phyloP scores from a whole-genome alignment of 1,140 invertebrate species.

The Agrilus planipennis region DNA sequence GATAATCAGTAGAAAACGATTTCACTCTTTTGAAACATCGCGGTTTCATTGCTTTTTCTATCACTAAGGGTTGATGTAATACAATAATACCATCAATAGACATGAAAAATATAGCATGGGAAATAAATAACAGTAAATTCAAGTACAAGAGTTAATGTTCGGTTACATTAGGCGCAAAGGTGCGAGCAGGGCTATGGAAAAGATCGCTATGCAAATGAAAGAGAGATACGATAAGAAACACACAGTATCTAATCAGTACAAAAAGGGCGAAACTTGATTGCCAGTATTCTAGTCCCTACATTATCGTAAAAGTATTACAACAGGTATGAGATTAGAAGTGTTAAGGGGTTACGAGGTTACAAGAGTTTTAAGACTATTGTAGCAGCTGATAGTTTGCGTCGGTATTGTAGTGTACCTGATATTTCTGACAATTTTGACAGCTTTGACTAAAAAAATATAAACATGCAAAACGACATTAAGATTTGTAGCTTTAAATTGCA shows the following conservation, averaged over 20 bases:
- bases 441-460: neutral
- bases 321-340: neutral
- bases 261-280: neutral
- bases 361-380: neutral
- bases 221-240: neutral
- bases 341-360: neutral
- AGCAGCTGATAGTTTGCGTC: neutral
- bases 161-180: neutral
- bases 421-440: neutral
- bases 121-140: constrained; percentile 1
- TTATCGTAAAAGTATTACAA: neutral
- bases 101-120: constrained; percentile 4
- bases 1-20: constrained; percentile 24
- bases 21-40: constrained; percentile 31
- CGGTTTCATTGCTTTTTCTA: constrained; percentile 33
- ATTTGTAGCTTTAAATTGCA: no score
- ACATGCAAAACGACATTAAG: neutral
- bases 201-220: neutral
- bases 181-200: neutral
- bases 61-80: constrained; percentile 26
- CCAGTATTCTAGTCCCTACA: neutral
- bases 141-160: constrained; percentile 4
- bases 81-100: no score
- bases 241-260: neutral
- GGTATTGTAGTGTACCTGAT: neutral